Base-by-base conservation (phyloP, 2,113 vertebrate genomes). In the Tinamus guttatus region DNA sequence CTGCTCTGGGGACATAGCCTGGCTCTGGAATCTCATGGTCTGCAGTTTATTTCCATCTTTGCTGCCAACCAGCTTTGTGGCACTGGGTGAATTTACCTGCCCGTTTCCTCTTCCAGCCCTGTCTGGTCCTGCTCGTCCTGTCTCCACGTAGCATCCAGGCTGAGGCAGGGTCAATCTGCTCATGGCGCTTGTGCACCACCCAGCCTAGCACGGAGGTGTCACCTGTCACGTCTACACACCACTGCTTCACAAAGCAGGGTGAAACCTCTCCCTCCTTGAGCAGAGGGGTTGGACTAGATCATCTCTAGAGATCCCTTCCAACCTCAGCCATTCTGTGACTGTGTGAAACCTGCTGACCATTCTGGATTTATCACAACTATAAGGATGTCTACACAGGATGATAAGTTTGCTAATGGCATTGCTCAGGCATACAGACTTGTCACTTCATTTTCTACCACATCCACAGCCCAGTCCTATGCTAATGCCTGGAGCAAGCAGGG, bases 191-290 rank as follows among this genome's bases (percentile, higher is more conserved):
- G 30, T 78, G 24, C 24, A 49, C 30, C 3, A 1, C 36, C 40
- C 32, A 59, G 60, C 60, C 34, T 7, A 36, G 54, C 30, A 36
- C 14, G 6, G 34, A 25, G 60, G 13, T 38, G 19, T 24, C 60
- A 15, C 24, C 60, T 38, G 3, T n/a, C n/a, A n/a, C n/a, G n/a
- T 38, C 38, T 10, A 11, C 34, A 36, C 0, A 0, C 38, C 49
- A 19, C 24, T 19, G 22, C 38, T 83, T 43, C 38, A 60, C 24
- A 13, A 47, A 20, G 47, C 15, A 10, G n/a, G 28, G 24, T 65
- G 45, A 54, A 34, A 73, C 24, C 8, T 0, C 1, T 49, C 21
- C 49, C 49, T 49, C 21, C 49, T 49, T 9, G 21, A 49, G 49
- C 21, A 49, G 49, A 10, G 21, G 9, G 20, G 21, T 22, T 49